Evolutionary conservation across 2,888 invertebrate species (phyloP), one percentile per base, ranked within the genome.

Genomic region (Dicyrtoma fusca): DNA sequence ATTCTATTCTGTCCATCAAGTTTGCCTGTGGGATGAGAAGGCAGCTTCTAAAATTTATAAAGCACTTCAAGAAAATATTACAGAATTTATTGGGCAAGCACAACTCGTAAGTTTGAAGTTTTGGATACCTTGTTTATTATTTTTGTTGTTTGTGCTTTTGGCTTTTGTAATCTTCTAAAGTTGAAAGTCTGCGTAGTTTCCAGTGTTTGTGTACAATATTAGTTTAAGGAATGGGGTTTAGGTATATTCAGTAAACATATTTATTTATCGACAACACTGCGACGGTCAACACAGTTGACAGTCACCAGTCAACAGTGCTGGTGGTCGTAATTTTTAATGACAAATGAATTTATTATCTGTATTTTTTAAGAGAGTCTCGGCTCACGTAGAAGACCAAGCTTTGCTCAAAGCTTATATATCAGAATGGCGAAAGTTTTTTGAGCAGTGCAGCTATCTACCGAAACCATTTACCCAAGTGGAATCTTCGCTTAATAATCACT

Each of bases 361-460:
- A 1, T 59, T 64, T 61, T 34, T 64, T 65, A 69, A 87, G 87
- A 82, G 94, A 81, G 97, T 99, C 1, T 86, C 95, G 77, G 90
- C 92, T 0, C 94, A 97, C 82, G 89, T 93, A 76, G 97, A 97
- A 82, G 97, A 98, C 81, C 95, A 97, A 83, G 95, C 96, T 0
- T 87, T 99, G 47, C 86, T 99, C 8, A 95, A 95, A 84, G 94
- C 97, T 0, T 99, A 99, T 84, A 98, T 98, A 81, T 89, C 91
- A 6, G 98, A 99, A 85, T 99, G 99, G 99, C 89, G 95, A 64
- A 96, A 95, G 83, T 99, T 97, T 86, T 97, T 97, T 83, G 94
- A 95, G 4, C 98, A 99, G 84, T 97, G 97, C 84, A 92, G 94
- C 83, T 98, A 97, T 85, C 87, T 98, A 82, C 97, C 97, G 0